A percentile compares a stretch with the other conserved stretches of the same genome.
These are phyloP conservation scores for Autographa pulchrina DNA, from an alignment of 2,888 invertebrate species.

Conservation along the genomic window DNA sequence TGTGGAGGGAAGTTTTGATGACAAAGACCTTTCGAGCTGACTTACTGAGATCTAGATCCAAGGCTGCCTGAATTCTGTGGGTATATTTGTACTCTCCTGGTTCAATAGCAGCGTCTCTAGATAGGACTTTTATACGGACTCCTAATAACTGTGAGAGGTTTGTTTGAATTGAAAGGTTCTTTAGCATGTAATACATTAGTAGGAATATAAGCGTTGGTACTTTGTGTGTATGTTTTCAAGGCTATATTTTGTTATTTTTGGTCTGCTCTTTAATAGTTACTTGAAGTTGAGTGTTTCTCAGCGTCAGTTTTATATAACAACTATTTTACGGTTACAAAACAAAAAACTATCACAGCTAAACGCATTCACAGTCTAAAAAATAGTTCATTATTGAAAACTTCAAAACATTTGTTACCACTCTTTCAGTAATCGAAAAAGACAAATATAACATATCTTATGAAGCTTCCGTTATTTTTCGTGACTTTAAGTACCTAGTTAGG, in stretches of 20 bases:
- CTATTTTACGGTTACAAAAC: too few relatives aligned
- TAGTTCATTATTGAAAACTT: too few relatives aligned
- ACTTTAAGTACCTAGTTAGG: not conserved
- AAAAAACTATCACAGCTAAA: too few relatives aligned
- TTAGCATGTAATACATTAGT: not conserved
- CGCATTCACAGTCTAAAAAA: too few relatives aligned
- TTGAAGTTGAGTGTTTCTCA: not conserved
- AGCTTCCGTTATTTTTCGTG: not conserved
- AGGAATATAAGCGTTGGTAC: not conserved
- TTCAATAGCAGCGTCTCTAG: not conserved
- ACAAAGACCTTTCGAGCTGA: not conserved
- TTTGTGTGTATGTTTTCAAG: not conserved
- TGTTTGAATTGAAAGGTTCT: slow-evolving; percentile 1
- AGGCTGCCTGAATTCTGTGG: not conserved
- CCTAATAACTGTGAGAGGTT: not conserved
- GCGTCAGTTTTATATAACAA: too few relatives aligned
- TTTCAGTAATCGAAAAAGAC: too few relatives aligned
- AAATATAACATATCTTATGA: too few relatives aligned
- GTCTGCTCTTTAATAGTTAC: not conserved
- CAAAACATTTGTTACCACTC: too few relatives aligned
- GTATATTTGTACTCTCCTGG: not conserved
- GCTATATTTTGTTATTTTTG: not conserved
- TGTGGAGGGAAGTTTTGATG: not conserved
- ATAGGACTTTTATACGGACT: not conserved
- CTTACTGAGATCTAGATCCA: not conserved